phyloP scores from a whole-genome alignment of 92 coral and sea anemone genomes.

The Parazoanthus atlanticus region DNA sequence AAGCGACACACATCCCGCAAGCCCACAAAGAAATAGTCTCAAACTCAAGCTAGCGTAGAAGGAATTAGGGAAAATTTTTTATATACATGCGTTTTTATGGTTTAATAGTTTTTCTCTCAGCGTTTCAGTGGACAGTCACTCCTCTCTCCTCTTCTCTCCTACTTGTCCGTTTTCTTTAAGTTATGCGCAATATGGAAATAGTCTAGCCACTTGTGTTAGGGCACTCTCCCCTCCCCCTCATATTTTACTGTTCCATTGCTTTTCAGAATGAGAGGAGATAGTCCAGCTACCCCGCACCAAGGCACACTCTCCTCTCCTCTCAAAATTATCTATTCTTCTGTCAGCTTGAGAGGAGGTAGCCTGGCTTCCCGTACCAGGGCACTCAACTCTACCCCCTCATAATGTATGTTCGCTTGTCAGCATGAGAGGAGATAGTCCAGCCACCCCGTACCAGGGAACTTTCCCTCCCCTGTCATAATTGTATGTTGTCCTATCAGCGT shows the following conservation, averaged over 20 bases:
- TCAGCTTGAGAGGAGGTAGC: neutral
- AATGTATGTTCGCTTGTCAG: neutral
- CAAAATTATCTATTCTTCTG: neutral
- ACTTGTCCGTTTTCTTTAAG: too few species aligned
- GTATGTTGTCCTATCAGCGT: conserved; percentile 39
- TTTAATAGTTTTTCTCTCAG: too few species aligned
- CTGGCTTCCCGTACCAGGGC: neutral
- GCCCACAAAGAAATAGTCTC: too few species aligned
- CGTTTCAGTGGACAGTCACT: neutral
- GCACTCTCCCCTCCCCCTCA: neutral
- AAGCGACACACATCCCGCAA: too few species aligned
- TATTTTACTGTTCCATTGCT: neutral
- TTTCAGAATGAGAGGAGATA: conserved; percentile 28
- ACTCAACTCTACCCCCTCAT: too few species aligned
- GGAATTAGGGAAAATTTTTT: too few species aligned
- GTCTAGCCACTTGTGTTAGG: too few species aligned
- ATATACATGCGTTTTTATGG: too few species aligned
- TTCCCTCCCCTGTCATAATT: neutral
- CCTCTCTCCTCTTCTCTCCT: too few species aligned
- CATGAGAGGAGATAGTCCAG: conserved; percentile 43
- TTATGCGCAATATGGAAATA: too few species aligned
- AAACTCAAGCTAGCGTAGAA: too few species aligned
- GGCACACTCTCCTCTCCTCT: neutral
- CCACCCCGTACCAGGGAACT: conserved; percentile 47
- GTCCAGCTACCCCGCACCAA: conserved; percentile 50